Base-by-base conservation (phyloP, 2,113 vertebrate species). In the Etia nguti region DNA sequence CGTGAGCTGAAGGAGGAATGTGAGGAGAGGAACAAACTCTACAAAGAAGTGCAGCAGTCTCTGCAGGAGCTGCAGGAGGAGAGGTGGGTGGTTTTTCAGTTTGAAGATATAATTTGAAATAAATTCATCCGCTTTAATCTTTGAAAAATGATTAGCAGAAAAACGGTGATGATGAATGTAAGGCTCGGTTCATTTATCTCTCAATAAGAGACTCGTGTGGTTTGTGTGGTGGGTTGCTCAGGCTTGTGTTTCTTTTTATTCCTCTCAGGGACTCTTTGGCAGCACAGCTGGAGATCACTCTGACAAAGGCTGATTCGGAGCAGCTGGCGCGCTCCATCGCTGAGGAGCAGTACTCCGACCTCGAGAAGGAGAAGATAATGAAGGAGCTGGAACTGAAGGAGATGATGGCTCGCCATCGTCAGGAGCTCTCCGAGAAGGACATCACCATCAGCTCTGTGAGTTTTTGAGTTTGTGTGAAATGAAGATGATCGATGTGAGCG, bases 291-390 rank as follows among this genome's bases (percentile, higher is more conserved):
- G 98, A 99, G 96, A 99, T 99, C 91, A 99, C 98, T 4, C 95
- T 99, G 93, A 99, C 98, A 2, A 99, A 99, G 93, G 98, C 98
- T 1, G 98, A 99, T 93, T 99, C 98, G 0, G 99, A 99, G 92
- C 98, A 99, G 90, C 95, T 99, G 93, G 99, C 98, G 4, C 98
- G 99, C 82, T 99, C 98, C 84, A 99, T 99, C 90, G 98, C 98
- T 38, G 99, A 99, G 93, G 99, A 99, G 15, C 99, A 99, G 85
- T 99, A 99, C 91, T 99, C 98, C 0, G 98, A 99, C 92, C 95
- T 99, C 93, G 99, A 99, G 93, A 99, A 99, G 95, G 99, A 99
- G 95, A 99, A 99, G 94, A 99, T 99, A 86, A 99, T 99, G 99
- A 99, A 99, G 93, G 99, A 99, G 92, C 95, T 99, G 88, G 99